Base-by-base conservation (phyloP, 2,888 invertebrate genomes). In the Halictus ligatus region DNA sequence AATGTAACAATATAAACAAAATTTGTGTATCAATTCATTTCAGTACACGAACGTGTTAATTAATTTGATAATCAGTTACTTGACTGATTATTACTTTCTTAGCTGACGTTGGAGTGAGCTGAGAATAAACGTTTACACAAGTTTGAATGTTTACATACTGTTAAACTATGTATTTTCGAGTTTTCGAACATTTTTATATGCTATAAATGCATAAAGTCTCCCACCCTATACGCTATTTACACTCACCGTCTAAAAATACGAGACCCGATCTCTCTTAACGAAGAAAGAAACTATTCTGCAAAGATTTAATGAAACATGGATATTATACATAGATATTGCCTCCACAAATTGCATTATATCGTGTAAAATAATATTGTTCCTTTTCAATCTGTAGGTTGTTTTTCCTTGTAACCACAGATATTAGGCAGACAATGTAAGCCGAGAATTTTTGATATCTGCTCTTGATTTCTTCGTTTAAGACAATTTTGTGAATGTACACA, bases 231-330 rank as follows among this genome's bases (percentile, higher is more conserved):
- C 64, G 29, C 18, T 64, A 29, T 29, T 64, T 64, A 64, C 64
- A 64, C 64, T 64, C 64, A 18, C 64, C 35, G 64, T 64, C 69
- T 40, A 69, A 69, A 40, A 69, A 69, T 69, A 40, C 69, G 21
- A 35, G 21, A 69, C 40, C 69, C 12, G 40, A 12, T 69, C 18
- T 69, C 35, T 69, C 69, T 64, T 29, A 69, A 69, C 69, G 69
- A 69, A 69, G 40, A 69, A 40, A 69, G 40, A 69, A 35, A 69
- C 10, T 21, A 69, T 69, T 40, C 69, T 21, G 40, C 69, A 69
- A 40, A 40, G 5, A 21, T 69, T 69, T 40, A 69, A 35, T 40
- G 21, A 35, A 40, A 40, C 10, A 35, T 18, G 18, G 35, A 18
- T 18, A 35, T 64, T 64, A 2, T 58, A n/a, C 5, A n/a, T 5